Conservation (phyloP, 2,888 invertebrate genomes). For the Dendrolimus houi region DNA sequence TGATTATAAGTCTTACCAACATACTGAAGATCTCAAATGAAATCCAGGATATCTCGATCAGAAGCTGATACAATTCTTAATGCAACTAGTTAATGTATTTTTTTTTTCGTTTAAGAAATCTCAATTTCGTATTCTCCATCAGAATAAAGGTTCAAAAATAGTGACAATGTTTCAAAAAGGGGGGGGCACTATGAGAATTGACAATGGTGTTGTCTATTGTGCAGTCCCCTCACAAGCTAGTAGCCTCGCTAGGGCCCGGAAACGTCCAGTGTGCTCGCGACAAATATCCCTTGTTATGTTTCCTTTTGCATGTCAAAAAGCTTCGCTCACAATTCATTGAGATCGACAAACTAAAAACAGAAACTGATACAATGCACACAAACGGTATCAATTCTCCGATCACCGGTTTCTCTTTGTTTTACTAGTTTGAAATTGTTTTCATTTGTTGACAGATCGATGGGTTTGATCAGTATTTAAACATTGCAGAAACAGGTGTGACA, state of each 20-base stretch:
- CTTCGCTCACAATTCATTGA: slow-evolving; percentile 44
- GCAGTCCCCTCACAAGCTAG: neutral
- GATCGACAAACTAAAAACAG: slow-evolving; percentile 53
- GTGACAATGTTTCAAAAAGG: too few species aligned
- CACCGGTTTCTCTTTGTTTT: neutral
- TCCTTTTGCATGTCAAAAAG: slow-evolving; percentile 64
- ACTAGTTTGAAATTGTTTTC: neutral
- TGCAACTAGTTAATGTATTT: too few species aligned
- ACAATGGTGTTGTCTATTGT: neutral
- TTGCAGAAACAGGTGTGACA: too few species aligned
- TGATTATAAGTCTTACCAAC: too few species aligned
- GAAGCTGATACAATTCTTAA: too few species aligned
- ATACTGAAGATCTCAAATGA: too few species aligned
- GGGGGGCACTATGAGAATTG: too few species aligned
- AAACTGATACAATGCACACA: slow-evolving; percentile 47
- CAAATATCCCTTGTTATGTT: slow-evolving; percentile 50
- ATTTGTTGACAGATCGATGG: neutral
- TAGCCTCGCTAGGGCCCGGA: slow-evolving; percentile 5
- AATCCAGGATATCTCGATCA: too few species aligned
- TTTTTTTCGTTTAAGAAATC: too few species aligned
- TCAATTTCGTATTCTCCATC: too few species aligned
- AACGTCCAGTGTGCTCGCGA: slow-evolving; percentile 33
- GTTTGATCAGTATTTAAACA: neutral
- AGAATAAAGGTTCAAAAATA: too few species aligned
- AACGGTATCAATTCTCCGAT: slow-evolving; percentile 40